Evolutionary conservation across 2,113 vertebrate genomes (phyloP), one percentile per base, ranked within the genome.

Genomic region (Tricholaema leucomelas): DNA sequence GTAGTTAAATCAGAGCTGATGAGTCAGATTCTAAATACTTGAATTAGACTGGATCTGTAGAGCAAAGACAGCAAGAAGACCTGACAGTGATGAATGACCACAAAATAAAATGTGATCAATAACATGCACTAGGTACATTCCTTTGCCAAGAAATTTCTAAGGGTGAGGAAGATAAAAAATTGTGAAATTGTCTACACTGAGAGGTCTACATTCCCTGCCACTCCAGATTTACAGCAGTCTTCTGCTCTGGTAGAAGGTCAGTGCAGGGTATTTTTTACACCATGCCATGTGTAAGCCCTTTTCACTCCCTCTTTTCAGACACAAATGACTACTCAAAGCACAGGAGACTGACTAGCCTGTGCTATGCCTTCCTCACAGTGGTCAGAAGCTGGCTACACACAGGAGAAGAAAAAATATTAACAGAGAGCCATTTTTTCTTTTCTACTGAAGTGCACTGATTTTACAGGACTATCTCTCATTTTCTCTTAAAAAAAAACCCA

Each of bases 161-260:
- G 75, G 38, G 50, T 59, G 58, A 91, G 90, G 82, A 75, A 92
- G 65, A 54, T 64, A 86, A 81, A 74, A 88, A 88, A 91, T 84
- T 75, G 76, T 88, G 72, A 91, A 78, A 91, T 72, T 63, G 61
- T 72, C 48, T 75, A 35, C 18, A 46, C 63, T 69, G 40, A 88
- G 66, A 88, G 50, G 31, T 46, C 28, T 75, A 55, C 59, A 55
- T 79, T 82, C 42, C 28, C 63, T 48, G 30, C 33, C 4, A 8
- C 28, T 60, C 27, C 58, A 27, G 40, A 61, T 77, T 82, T 69
- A 69, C n/a, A 35, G 25, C 30, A n/a, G 8, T 75, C 25, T 69
- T 70, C 36, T 67, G 18, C 46, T 87, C 48, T 88, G 13, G 59
- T 64, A 84, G 44, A 60, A 77, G 42, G 56, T 72, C 74, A 90